Conservation (phyloP, 2,113 vertebrate species). For the Cercocebus atys region DNA sequence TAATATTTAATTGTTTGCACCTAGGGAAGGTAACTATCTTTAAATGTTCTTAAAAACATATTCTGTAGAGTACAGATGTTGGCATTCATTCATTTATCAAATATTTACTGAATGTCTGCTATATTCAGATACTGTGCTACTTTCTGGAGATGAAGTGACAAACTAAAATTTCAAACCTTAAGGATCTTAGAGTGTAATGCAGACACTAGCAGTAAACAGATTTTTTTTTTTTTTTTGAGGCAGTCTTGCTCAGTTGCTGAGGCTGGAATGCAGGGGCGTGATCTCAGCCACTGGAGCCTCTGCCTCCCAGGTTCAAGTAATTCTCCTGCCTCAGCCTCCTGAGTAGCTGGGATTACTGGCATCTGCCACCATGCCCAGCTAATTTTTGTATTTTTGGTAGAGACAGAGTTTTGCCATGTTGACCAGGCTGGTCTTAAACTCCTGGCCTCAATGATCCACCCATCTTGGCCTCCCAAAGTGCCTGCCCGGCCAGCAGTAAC, state of each 20-base stretch:
- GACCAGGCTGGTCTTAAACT: no score
- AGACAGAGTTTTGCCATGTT: no score
- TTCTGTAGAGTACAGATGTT: background rate
- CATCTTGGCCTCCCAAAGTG: no score
- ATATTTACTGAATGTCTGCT: background rate
- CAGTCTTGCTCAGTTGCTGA: no score
- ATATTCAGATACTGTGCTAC: background rate
- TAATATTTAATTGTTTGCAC: conserved; percentile 20
- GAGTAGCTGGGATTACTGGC: no score
- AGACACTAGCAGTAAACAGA: background rate
- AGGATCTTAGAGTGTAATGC: background rate
- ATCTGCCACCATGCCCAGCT: no score
- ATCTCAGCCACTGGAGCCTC: no score
- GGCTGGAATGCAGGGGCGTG: no score
- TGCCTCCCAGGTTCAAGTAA: no score
- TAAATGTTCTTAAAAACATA: conserved; percentile 13
- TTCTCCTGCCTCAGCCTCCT: no score
- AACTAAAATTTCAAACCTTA: background rate
- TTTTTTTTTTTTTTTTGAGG: background rate
- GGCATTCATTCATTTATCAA: background rate
- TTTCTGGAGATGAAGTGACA: background rate
- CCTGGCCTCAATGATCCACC: no score
- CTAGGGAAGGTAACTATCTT: background rate
- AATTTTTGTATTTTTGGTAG: no score
- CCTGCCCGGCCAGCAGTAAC: background rate